Base-by-base conservation (phyloP, 2,888 invertebrate genomes). In the Lycia hirtaria region DNA sequence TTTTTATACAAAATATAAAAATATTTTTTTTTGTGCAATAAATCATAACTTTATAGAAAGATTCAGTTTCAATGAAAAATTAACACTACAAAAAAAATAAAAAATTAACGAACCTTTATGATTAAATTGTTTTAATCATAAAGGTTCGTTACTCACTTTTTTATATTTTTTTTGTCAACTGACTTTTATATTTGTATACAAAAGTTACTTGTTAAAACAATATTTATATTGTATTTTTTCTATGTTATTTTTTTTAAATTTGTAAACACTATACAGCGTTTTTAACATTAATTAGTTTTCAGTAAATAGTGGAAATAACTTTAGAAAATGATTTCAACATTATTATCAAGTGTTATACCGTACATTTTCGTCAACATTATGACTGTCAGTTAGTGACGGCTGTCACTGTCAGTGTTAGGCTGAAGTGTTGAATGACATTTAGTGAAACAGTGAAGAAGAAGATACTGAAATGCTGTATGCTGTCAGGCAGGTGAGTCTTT, bases 391-490 rank as follows among this genome's bases (percentile, higher is more conserved):
- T 56, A 63, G 54, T 52, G 43, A 40, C 6, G 22, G 28, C 24
- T 35, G 40, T 15, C 24, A 43, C 22, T 38, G 19, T 4, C 9
- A 30, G 30, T n/a, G 38, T 4, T 3, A 26, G 12, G 19, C 6
- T 40, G 24, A 22, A 60, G 57, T 55, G 43, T 20, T 24, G 19
- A 49, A 43, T 49, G 35, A 60, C 43, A 43, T 55, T 52, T 38
- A 40, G 60, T 62, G 63, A 67, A 63, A 26, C 65, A 68, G 62
- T 33, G 62, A 71, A 70, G 59, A 72, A 68, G 72, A 77, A 81
- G 69, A 73, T 52, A 35, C 57, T 63, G 75, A 54, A 32, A 91
- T 91, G 91, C 73, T 91, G 85, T 91, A 91, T 68, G 90, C 91
- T 12, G 90, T 91, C 4, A 84, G 91, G 80, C 91, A 90, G 89